Percentiles rank a stretch among this genome's conserved stretches.
Conservation (phyloP, 2,888 invertebrate species). For the Carpatolechia fugitivella region DNA sequence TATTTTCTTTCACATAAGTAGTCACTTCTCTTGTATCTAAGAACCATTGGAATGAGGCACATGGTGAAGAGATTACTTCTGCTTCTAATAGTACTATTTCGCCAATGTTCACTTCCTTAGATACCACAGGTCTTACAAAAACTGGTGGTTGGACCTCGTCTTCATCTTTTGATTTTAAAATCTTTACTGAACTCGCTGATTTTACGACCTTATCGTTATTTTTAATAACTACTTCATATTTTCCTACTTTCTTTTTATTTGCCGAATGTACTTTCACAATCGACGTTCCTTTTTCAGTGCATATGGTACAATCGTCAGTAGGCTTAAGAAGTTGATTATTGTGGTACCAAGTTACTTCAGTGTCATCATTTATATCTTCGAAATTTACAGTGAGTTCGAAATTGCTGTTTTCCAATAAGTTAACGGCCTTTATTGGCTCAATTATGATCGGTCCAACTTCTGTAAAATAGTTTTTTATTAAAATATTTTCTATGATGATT, state of each 20-base stretch:
- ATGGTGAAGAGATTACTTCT: conserved; percentile 86
- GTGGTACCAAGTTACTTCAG: conserved; percentile 90
- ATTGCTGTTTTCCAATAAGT: conserved; percentile 84
- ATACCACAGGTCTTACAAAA: conserved; percentile 85
- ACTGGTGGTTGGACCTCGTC: conserved; percentile 83
- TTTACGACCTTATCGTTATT: conserved; percentile 88
- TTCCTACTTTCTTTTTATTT: conserved; percentile 88
- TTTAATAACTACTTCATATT: conserved; percentile 91
- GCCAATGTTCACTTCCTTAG: conserved; percentile 84
- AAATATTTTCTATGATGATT: not conserved
- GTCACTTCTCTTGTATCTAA: conserved; percentile 85
- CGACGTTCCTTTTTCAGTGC: conserved; percentile 81
- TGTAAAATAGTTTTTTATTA: conserved; percentile 61
- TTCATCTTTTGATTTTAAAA: conserved; percentile 81
- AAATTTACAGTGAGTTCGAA: conserved; percentile 85
- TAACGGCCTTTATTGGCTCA: conserved; percentile 87
- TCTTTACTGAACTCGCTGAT: conserved; percentile 89
- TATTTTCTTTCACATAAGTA: conserved; percentile 71
- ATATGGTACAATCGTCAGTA: conserved; percentile 80
- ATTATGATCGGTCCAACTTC: conserved; percentile 81
- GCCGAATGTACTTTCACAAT: conserved; percentile 82
- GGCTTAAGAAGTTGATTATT: conserved; percentile 88
- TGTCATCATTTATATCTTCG: conserved; percentile 81
- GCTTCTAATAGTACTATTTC: conserved; percentile 90
- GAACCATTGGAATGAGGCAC: conserved; percentile 93